These are phyloP conservation scores for Metellina segmentata DNA, from an alignment of 2,888 invertebrate genomes.

Conservation along the genomic window DNA sequence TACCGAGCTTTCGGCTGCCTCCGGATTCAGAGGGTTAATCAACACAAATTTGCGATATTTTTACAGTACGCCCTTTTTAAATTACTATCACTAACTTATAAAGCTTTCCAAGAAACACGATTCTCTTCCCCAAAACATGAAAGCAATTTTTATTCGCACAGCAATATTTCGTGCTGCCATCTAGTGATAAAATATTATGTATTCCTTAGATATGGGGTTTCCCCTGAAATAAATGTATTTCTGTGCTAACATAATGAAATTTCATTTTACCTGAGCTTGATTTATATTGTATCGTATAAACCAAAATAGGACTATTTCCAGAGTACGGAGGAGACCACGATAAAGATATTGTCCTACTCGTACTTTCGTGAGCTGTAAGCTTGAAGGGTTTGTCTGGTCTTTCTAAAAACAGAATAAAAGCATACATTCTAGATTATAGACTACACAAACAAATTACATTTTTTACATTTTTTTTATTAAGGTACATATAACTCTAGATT, in stretches of 20 bases:
- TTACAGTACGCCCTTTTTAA: too few species aligned
- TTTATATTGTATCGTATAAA: constrained; percentile 84
- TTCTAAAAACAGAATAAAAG: constrained; percentile 82
- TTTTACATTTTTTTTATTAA: neutral
- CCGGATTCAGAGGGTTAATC: too few species aligned
- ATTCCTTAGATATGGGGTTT: too few species aligned
- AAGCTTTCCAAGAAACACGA: too few species aligned
- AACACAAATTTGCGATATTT: too few species aligned
- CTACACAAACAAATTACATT: neutral
- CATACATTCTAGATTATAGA: neutral
- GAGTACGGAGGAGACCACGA: constrained; percentile 89
- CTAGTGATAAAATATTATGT: neutral
- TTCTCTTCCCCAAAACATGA: too few species aligned
- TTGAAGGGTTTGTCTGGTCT: constrained; percentile 88
- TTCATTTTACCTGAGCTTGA: constrained; percentile 51
- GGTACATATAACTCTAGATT: neutral
- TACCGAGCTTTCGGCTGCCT: too few species aligned
- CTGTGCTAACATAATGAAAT: too few species aligned
- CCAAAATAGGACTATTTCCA: constrained; percentile 89
- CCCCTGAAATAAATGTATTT: too few species aligned
- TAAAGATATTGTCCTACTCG: constrained; percentile 85
- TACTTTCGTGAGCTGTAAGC: constrained; percentile 86
- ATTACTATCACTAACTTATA: too few species aligned
- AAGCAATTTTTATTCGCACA: too few species aligned
- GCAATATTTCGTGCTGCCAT: constrained; percentile 2